Conservation (phyloP, 1,140 invertebrate genomes). For the Drosophila takahashii region DNA sequence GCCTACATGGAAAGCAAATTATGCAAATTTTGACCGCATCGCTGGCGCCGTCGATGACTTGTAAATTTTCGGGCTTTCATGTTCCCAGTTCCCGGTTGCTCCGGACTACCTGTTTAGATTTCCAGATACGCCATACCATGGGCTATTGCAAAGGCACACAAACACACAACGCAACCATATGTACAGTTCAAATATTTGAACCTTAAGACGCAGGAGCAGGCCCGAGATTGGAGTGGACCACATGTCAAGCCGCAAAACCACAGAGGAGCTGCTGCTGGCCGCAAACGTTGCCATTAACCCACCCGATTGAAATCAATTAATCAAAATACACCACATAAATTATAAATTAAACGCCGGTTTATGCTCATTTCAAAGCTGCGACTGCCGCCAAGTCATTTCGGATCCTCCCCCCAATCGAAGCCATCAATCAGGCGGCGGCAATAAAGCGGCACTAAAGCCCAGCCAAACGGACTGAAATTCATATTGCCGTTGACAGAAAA, state of each 20-base stretch:
- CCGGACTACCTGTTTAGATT: slow-evolving; percentile 58
- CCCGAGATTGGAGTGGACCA: slow-evolving; percentile 59
- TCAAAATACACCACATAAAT: slow-evolving; percentile 75
- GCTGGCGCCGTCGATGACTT: slow-evolving; percentile 67
- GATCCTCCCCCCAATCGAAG: slow-evolving; percentile 9
- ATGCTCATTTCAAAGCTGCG: slow-evolving; percentile 27
- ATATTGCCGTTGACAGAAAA: slow-evolving; percentile 37
- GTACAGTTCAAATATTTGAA: slow-evolving; percentile 62
- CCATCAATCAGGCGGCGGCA: slow-evolving; percentile 64
- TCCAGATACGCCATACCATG: slow-evolving; percentile 60
- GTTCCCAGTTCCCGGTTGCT: not conserved
- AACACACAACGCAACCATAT: slow-evolving; percentile 12
- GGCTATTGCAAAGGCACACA: slow-evolving; percentile 19
- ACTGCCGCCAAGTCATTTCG: slow-evolving; percentile 23
- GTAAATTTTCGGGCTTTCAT: slow-evolving; percentile 65
- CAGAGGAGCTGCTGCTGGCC: slow-evolving; percentile 20
- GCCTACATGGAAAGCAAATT: slow-evolving; percentile 75
- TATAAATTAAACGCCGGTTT: slow-evolving; percentile 76
- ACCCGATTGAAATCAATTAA: slow-evolving; percentile 75
- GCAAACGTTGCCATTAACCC: slow-evolving; percentile 42
- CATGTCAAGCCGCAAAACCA: slow-evolving; percentile 74
- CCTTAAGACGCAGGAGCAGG: slow-evolving; percentile 30
- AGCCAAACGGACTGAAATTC: not conserved
- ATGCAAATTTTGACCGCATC: slow-evolving; percentile 74
- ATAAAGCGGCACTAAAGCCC: slow-evolving; percentile 47